Evolutionary conservation across 2,888 invertebrate species (phyloP).

Genomic region (Allolobophora icterica): DNA sequence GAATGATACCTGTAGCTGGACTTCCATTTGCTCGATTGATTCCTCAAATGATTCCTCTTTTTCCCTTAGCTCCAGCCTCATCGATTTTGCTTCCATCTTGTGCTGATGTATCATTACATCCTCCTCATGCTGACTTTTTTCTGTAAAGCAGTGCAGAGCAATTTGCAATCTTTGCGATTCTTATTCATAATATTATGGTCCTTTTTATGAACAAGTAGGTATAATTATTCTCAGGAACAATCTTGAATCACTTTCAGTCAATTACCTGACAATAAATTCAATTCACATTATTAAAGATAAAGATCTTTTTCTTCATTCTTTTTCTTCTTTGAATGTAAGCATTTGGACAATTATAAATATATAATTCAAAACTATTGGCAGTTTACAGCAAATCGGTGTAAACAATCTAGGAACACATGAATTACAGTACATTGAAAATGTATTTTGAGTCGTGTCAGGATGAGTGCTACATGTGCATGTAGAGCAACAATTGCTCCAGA

Average conservation of each 20-base stretch:
- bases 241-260: not conserved
- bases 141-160: not conserved
- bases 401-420: too few relatives aligned
- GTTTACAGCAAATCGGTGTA: not conserved
- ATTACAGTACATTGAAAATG: too few relatives aligned
- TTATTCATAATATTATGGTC: not conserved
- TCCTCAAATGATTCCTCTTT: conserved; percentile 18
- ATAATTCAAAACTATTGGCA: not conserved
- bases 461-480: not conserved
- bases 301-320: not conserved
- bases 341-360: not conserved
- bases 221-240: not conserved
- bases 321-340: not conserved
- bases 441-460: not conserved
- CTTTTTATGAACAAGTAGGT: not conserved
- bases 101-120: not conserved
- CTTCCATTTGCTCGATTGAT: conserved; percentile 2
- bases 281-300: not conserved
- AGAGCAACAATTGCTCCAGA: not conserved
- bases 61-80: conserved; percentile 13
- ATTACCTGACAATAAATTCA: not conserved
- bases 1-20: not conserved
- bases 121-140: conserved; percentile 11
- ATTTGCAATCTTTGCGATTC: not conserved
- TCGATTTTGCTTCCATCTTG: not conserved